phyloP scores from a whole-genome alignment of 2,888 invertebrate species.

The Cerastoderma edule region DNA sequence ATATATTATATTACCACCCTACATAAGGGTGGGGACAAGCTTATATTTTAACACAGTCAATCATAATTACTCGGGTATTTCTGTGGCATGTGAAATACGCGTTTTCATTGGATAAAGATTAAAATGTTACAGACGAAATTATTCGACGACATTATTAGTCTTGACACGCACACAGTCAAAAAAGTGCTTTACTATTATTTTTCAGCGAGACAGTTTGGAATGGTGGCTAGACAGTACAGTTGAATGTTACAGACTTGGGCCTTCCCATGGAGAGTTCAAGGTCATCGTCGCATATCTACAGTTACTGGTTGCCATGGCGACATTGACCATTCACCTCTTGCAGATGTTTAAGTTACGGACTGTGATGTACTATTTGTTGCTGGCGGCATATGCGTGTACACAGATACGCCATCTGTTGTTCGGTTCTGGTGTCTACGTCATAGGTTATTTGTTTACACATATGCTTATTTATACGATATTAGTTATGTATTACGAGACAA shows the following conservation, averaged over 20 bases:
- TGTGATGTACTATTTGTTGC: constrained; percentile 12
- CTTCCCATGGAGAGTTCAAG: constrained; percentile 6
- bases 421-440: constrained; percentile 2
- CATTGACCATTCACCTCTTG: constrained; percentile 1
- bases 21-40: too few relatives aligned
- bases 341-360: background rate
- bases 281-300: constrained; percentile 3
- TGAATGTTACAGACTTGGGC: constrained; percentile 14
- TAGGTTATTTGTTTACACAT: constrained; percentile 15
- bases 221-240: constrained; percentile 12
- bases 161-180: too few relatives aligned
- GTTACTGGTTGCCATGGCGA: constrained; percentile 7
- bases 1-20: too few relatives aligned
- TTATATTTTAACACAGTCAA: too few relatives aligned
- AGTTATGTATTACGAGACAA: constrained; percentile 18
- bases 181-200: too few relatives aligned
- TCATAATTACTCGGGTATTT: too few relatives aligned
- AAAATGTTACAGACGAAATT: too few relatives aligned
- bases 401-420: constrained; percentile 7
- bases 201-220: constrained; percentile 14
- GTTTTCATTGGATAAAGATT: too few relatives aligned
- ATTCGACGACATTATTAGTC: too few relatives aligned
- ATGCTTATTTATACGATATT: constrained; percentile 17
- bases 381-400: constrained; percentile 1
- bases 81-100: too few relatives aligned